phyloP scores from a whole-genome alignment of 2,888 invertebrate genomes.

The Pomacea canaliculata region DNA sequence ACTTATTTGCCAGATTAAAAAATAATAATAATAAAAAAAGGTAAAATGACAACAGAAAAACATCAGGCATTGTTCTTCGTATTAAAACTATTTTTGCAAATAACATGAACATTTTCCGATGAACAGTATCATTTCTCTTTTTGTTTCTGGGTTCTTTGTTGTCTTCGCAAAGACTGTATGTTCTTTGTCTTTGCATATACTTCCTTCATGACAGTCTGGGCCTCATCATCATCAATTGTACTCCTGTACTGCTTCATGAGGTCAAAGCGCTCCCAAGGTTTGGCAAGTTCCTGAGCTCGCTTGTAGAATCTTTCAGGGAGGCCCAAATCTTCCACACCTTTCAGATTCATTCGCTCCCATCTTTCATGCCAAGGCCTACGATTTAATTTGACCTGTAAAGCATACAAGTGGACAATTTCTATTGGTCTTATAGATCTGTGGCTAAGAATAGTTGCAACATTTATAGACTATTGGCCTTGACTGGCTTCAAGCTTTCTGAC shows the following conservation, averaged over 20 bases:
- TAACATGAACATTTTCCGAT: too few species aligned
- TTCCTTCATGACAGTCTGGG: slow-evolving; percentile 84
- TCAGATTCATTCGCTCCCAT: slow-evolving; percentile 76
- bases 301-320: slow-evolving; percentile 46
- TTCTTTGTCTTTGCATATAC: slow-evolving; percentile 70
- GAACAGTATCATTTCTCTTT: too few species aligned
- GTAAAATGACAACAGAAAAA: too few species aligned
- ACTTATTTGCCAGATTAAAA: too few species aligned
- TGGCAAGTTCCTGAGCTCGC: slow-evolving; percentile 75
- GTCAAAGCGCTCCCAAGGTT: slow-evolving; percentile 88
- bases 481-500: too few species aligned
- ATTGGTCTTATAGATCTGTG: background rate
- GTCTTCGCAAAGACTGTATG: background rate
- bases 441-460: background rate
- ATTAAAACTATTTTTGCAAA: too few species aligned
- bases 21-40: too few species aligned
- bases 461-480: too few species aligned
- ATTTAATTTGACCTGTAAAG: slow-evolving; percentile 72
- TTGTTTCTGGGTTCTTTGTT: too few species aligned
- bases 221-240: slow-evolving; percentile 90
- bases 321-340: slow-evolving; percentile 56
- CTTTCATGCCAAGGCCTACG: slow-evolving; percentile 88
- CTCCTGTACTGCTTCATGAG: slow-evolving; percentile 93
- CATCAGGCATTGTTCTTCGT: too few species aligned
- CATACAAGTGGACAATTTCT: background rate